A percentile compares a stretch with the other conserved stretches of the same genome.
Conservation (phyloP, 2,797 vertebrate species). For the Phataginus tricuspis region DNA sequence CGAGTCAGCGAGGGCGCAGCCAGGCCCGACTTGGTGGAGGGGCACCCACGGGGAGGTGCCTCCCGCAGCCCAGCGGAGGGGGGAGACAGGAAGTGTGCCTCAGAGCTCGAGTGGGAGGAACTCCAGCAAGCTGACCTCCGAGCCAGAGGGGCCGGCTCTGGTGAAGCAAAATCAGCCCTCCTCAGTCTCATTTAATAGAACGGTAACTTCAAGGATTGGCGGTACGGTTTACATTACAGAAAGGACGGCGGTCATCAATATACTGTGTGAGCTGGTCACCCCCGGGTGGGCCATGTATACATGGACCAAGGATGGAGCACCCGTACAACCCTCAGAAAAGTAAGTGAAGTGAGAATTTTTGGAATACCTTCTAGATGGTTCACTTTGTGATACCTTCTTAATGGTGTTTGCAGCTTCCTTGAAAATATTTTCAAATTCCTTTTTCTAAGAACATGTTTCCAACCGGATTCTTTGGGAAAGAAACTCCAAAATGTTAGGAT, state of each 20-base stretch:
- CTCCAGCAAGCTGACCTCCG: constrained; percentile 72
- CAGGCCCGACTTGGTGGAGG: constrained; percentile 79
- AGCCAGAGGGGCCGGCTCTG: constrained; percentile 84
- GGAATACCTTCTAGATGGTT: neutral
- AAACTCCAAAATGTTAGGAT: neutral
- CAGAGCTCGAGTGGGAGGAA: constrained; percentile 75
- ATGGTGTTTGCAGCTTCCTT: neutral
- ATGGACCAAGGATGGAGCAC: constrained; percentile 92
- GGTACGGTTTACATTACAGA: constrained; percentile 88
- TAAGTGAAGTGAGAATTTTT: constrained; percentile 81
- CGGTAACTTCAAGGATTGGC: constrained; percentile 88
- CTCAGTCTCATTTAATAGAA: constrained; percentile 87
- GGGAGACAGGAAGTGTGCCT: constrained; percentile 82
- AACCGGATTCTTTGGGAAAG: neutral
- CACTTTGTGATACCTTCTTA: neutral
- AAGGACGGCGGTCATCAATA: constrained; percentile 85
- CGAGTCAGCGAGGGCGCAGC: constrained; percentile 82
- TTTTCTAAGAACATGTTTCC: constrained; percentile 18
- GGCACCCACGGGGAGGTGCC: constrained; percentile 63
- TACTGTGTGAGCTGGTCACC: constrained; percentile 87
- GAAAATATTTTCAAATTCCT: constrained; percentile 62
- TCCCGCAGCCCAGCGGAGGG: constrained; percentile 61
- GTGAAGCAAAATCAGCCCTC: constrained; percentile 84
- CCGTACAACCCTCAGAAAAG: constrained; percentile 87
- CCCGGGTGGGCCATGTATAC: constrained; percentile 84